These are phyloP conservation scores for Drosophila atripex DNA, from an alignment of 2,888 invertebrate species.

Conservation along the genomic window DNA sequence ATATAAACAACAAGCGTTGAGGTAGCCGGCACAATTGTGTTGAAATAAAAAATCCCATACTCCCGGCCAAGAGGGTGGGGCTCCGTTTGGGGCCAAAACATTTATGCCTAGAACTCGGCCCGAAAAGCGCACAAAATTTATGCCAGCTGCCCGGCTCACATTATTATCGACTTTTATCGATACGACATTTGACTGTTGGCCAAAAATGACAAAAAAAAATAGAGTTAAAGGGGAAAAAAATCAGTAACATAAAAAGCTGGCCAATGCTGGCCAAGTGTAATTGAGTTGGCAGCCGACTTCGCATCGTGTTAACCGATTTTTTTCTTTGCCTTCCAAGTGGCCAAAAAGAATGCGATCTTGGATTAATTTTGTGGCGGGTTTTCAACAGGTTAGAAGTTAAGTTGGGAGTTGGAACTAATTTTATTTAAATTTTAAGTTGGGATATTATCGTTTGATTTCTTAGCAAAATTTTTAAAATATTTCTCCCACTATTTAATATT, in stretches of 20 bases:
- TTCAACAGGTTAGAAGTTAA: background rate
- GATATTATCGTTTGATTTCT: no score
- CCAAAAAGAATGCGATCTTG: slow-evolving; percentile 5
- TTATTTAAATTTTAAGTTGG: no score
- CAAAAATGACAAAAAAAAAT: slow-evolving; percentile 1
- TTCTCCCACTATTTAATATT: no score
- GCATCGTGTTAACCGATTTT: slow-evolving; percentile 4
- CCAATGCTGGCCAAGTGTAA: slow-evolving; percentile 19
- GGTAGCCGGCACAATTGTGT: slow-evolving; percentile 27
- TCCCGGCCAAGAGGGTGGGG: background rate
- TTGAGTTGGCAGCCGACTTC: slow-evolving; percentile 24
- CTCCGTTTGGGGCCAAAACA: slow-evolving; percentile 10
- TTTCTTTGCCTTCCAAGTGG: slow-evolving; percentile 1
- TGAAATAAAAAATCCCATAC: slow-evolving; percentile 19
- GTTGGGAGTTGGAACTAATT: background rate
- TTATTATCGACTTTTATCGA: slow-evolving; percentile 73
- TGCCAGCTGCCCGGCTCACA: slow-evolving; percentile 64
- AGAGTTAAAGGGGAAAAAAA: background rate
- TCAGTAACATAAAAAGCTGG: slow-evolving; percentile 14
- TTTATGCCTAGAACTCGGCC: slow-evolving; percentile 25
- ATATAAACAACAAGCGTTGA: background rate
- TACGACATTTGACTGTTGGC: slow-evolving; percentile 71
- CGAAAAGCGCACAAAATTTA: slow-evolving; percentile 52
- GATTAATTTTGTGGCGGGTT: background rate
- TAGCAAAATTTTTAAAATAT: no score